phyloP scores from a whole-genome alignment of 2,113 vertebrate species.

The Coregonus clupeaformis region DNA sequence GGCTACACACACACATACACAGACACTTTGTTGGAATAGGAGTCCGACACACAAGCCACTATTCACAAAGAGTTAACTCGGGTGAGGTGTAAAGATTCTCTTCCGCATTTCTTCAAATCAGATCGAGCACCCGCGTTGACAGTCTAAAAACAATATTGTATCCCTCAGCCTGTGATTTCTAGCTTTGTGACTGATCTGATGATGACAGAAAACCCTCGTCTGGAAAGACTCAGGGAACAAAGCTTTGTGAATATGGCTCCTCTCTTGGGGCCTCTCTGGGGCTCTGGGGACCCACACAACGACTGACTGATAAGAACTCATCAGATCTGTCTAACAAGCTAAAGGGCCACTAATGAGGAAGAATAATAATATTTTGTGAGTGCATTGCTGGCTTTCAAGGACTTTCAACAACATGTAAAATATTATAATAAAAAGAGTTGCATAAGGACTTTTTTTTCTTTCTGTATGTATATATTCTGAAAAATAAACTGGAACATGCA shows the following conservation, averaged over 20 bases:
- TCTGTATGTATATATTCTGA: conserved; percentile 74
- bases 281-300: too few relatives aligned
- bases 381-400: conserved; percentile 45
- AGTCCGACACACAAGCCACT: conserved; percentile 31
- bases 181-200: conserved; percentile 27
- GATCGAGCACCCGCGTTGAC: too few relatives aligned
- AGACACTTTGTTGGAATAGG: neutral
- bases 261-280: too few relatives aligned
- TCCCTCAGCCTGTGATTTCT: conserved; percentile 1
- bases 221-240: neutral
- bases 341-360: neutral
- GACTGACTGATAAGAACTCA: too few relatives aligned
- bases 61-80: conserved; percentile 39
- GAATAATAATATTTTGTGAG: conserved; percentile 49
- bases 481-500: conserved; percentile 69
- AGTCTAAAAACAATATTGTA: neutral
- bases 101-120: conserved; percentile 21
- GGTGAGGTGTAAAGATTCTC: conserved; percentile 27
- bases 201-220: conserved; percentile 35
- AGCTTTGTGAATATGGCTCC: too few relatives aligned
- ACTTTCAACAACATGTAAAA: conserved; percentile 30
- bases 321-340: neutral
- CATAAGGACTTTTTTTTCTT: conserved; percentile 40
- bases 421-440: conserved; percentile 9
- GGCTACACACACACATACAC: neutral